Base-by-base conservation (phyloP, 2,888 invertebrate species). In the Diplolepis rosae region DNA sequence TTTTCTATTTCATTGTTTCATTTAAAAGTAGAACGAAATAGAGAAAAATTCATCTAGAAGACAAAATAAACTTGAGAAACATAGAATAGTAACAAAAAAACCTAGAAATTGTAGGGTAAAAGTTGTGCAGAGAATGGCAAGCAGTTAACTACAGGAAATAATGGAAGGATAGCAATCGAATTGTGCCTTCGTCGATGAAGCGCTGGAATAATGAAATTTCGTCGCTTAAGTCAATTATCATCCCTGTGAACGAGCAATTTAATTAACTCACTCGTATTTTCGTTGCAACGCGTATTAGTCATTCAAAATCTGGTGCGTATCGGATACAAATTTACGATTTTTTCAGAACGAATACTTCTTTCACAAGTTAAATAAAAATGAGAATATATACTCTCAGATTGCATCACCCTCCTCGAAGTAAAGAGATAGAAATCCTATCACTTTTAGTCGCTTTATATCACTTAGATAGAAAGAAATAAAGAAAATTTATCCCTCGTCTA, bases 71-170 rank as follows among this genome's bases (percentile, higher is more conserved):
- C 61, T n/a, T n/a, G 39, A 61, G 56, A 32, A 39, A 35, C 22
- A 22, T 22, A 56, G n/a, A 56, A 35, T 32, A 18, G 30, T 30
- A 54, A 54, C 9, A 32, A 15, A 15, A n/a, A 30, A 54, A 18
- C n/a, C 7, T 9, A 27, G 13, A 2, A 35, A 22, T n/a, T n/a
- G n/a, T n/a, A 35, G 1, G 4, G 50, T 28, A 56, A 30, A 61
- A 39, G 35, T 61, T 35, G 35, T 39, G 39, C 27, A 3, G 61
- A 61, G 39, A 61, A 22, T 69, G 54, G 70, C 69, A 68, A 73
- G 73, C 76, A 72, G 76, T 79, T 77, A 83, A 77, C 75, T 67
- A 72, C 77, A 75, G 79, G 78, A 81, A 82, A 80, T 79, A 76
- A 77, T 74, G 70, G 69, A 71, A 71, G 68, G 68, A 68, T 67